Evolutionary conservation across 2,888 invertebrate species (phyloP).

Genomic region (Ochropacha duplaris): DNA sequence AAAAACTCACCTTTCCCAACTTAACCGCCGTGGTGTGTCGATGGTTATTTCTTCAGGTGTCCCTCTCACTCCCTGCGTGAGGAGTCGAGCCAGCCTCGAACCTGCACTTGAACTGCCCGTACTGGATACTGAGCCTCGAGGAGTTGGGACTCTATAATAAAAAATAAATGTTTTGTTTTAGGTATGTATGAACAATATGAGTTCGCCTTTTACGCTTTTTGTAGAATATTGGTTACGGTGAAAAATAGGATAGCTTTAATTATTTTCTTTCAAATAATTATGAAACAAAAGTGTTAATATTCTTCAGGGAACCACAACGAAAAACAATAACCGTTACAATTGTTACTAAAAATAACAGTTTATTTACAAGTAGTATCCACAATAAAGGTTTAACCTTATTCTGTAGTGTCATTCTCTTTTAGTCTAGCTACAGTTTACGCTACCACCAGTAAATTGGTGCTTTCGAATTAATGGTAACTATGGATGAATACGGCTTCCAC

Average conservation of each 20-base stretch:
- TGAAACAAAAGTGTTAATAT: neutral
- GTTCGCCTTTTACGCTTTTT: too few relatives aligned
- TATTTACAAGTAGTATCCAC: too few relatives aligned
- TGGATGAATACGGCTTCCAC: neutral
- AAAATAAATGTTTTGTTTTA: neutral
- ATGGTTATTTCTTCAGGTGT: conserved; percentile 68
- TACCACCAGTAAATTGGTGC: neutral
- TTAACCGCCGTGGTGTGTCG: conserved; percentile 80
- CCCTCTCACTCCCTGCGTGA: conserved; percentile 68
- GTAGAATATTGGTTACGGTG: too few relatives aligned
- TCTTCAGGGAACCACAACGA: neutral
- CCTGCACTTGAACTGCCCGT: conserved; percentile 59
- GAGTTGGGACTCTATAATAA: conserved; percentile 65
- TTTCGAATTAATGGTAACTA: neutral
- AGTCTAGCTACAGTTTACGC: neutral
- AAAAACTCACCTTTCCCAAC: conserved; percentile 84
- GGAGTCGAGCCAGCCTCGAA: conserved; percentile 60
- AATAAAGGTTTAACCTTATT: neutral
- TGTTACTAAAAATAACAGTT: neutral
- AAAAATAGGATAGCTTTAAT: too few relatives aligned
- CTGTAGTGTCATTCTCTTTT: neutral
- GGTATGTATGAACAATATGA: too few relatives aligned
- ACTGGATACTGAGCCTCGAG: conserved; percentile 71
- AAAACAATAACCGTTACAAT: neutral
- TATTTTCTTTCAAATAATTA: too few relatives aligned